phyloP scores from a whole-genome alignment of 2,888 invertebrate genomes.

The Romanomermis culicivorax region DNA sequence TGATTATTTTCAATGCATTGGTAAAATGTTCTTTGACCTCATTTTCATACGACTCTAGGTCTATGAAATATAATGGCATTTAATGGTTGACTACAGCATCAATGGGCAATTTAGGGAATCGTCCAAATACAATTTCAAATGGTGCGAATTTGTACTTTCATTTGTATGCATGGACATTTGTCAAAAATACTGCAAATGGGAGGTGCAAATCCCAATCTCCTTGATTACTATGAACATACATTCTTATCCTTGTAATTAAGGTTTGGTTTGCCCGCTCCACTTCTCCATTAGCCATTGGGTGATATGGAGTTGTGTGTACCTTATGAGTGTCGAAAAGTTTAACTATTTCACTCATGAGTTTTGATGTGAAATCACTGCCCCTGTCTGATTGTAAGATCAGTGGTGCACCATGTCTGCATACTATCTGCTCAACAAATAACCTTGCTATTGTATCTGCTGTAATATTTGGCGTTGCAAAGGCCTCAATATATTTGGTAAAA shows the following conservation, averaged over 20 bases:
- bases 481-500: conserved; percentile 15
- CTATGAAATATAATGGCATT: too few species aligned
- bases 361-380: too few species aligned
- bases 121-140: conserved; percentile 11
- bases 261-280: conserved; percentile 14
- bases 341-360: background rate
- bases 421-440: conserved; percentile 7
- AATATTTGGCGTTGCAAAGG: too few species aligned
- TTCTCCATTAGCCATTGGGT: conserved; percentile 12
- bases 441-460: conserved; percentile 22
- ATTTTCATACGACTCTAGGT: too few species aligned
- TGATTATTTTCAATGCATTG: too few species aligned
- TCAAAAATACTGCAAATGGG: conserved; percentile 15
- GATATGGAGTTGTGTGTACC: conserved; percentile 8
- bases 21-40: too few species aligned
- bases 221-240: conserved; percentile 16
- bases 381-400: too few species aligned
- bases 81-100: too few species aligned
- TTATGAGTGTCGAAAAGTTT: background rate
- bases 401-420: background rate
- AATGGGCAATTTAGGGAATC: conserved; percentile 13
- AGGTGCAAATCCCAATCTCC: conserved; percentile 19
- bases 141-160: too few species aligned
- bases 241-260: conserved; percentile 14
- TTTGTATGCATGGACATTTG: conserved; percentile 14